phyloP scores from a whole-genome alignment of 2,113 vertebrate genomes.

The Plecturocebus donacophilus region DNA sequence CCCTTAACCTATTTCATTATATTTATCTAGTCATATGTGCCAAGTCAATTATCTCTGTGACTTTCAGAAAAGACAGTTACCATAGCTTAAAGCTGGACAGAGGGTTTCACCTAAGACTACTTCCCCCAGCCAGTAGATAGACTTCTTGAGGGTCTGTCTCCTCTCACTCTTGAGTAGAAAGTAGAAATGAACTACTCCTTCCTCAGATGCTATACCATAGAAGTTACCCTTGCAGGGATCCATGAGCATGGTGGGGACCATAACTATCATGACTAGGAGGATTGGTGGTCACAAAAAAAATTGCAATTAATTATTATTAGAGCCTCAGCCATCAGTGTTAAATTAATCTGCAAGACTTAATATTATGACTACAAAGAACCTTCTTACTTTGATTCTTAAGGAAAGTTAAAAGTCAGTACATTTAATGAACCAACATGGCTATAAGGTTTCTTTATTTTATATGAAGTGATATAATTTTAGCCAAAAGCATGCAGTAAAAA shows the following conservation, averaged over 20 bases:
- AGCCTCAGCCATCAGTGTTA: neutral
- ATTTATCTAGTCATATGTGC: neutral
- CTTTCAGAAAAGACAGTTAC: neutral
- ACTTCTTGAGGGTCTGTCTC: neutral
- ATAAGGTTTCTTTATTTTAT: neutral
- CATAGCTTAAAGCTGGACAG: neutral
- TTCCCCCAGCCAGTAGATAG: neutral
- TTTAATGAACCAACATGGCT: neutral
- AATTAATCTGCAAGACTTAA: neutral
- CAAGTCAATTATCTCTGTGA: neutral
- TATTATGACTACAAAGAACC: neutral
- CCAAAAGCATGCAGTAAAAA: neutral
- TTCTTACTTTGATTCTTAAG: neutral
- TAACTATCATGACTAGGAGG: neutral
- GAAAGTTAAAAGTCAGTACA: neutral
- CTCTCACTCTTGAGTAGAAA: neutral
- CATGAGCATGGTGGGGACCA: neutral
- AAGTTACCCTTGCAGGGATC: neutral
- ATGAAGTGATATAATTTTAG: neutral
- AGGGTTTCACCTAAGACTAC: neutral
- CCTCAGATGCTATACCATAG: neutral
- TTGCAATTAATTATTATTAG: neutral
- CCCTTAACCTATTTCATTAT: neutral
- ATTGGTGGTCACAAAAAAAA: neutral
- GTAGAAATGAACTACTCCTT: neutral